These are phyloP conservation scores for Solenopsis invicta DNA, from an alignment of 1,140 invertebrate genomes.

Conservation along the genomic window DNA sequence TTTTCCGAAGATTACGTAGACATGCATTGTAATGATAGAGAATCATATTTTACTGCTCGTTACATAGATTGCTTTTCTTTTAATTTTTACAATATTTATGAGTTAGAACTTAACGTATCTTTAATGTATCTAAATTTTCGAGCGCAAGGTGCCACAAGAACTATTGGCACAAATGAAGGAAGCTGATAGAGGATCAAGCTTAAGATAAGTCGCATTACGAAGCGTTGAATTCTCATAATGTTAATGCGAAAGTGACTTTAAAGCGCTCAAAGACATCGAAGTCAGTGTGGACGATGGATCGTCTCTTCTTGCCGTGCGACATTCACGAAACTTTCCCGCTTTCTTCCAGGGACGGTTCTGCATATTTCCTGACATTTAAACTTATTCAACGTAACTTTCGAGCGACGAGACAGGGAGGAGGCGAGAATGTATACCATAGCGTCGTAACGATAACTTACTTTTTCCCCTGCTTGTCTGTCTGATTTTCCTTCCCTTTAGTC, in stretches of 20 bases:
- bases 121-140: not conserved
- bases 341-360: constrained; percentile 45
- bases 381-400: constrained; percentile 39
- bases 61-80: too few species aligned
- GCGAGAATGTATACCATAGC: constrained; percentile 18
- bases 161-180: not conserved
- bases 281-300: constrained; percentile 4
- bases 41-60: not conserved
- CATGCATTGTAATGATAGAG: not conserved
- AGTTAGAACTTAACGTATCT: not conserved
- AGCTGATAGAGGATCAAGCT: not conserved
- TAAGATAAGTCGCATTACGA: not conserved
- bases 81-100: not conserved
- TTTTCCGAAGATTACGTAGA: not conserved
- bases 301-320: constrained; percentile 31
- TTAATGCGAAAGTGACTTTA: constrained; percentile 45
- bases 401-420: constrained; percentile 19
- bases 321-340: constrained; percentile 52
- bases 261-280: constrained; percentile 7
- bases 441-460: constrained; percentile 55
- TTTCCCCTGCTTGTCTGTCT: constrained; percentile 19
- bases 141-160: not conserved
- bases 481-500: constrained; percentile 33
- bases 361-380: constrained; percentile 63
- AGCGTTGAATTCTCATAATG: constrained; percentile 1